Conservation (phyloP, 2,113 vertebrate genomes). For the Porphyrio hochstetteri region DNA sequence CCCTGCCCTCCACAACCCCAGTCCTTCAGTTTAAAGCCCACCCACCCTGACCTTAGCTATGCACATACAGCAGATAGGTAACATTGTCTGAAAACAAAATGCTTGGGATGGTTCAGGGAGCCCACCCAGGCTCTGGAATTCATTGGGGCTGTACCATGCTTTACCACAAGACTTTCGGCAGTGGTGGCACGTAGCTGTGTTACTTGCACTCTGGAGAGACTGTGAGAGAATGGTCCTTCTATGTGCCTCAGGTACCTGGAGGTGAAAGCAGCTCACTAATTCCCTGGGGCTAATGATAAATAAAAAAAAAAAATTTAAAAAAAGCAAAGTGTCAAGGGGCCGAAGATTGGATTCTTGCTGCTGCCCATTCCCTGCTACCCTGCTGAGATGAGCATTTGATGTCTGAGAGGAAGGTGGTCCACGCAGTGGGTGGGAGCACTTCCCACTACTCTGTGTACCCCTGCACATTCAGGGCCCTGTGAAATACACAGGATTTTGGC, state of each 20-base stretch:
- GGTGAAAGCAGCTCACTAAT: background rate
- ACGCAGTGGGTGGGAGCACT: rapidly evolving
- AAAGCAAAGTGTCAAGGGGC: rapidly evolving
- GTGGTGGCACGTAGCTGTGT: background rate
- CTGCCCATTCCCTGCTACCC: background rate
- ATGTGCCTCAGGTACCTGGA: background rate
- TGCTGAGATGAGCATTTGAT: background rate
- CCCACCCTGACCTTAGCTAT: background rate
- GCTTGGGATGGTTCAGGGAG: background rate
- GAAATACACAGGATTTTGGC: background rate
- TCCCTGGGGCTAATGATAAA: background rate
- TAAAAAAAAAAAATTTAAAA: background rate
- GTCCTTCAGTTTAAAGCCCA: too few relatives aligned
- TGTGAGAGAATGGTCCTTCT: background rate
- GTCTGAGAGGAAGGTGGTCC: background rate
- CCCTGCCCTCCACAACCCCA: too few relatives aligned
- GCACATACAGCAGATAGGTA: rapidly evolving
- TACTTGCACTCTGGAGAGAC: background rate
- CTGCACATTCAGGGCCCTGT: background rate
- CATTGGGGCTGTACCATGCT: background rate
- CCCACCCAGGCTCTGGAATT: rapidly evolving
- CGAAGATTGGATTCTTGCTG: background rate
- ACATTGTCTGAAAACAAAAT: background rate
- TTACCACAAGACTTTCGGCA: background rate
- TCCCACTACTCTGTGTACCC: background rate